These are phyloP conservation scores for Setipinna tenuifilis DNA, from an alignment of 2,797 vertebrate genomes.

Conservation along the genomic window DNA sequence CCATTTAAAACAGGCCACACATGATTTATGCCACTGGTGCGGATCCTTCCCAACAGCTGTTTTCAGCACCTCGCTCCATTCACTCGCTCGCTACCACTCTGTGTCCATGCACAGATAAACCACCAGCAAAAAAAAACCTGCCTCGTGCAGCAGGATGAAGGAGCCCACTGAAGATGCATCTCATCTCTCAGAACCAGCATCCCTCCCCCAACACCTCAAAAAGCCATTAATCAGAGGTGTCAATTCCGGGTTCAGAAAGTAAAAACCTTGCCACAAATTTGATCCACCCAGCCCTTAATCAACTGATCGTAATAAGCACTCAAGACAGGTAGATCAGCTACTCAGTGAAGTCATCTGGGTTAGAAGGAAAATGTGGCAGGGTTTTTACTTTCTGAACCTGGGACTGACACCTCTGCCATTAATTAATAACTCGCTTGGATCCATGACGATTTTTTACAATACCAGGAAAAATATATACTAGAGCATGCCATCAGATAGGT, in stretches of 20 bases:
- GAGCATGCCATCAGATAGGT: neutral
- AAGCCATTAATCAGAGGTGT: no score
- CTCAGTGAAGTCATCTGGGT: no score
- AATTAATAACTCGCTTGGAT: neutral
- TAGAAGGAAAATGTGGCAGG: no score
- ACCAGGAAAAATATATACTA: neutral
- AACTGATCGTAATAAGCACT: no score
- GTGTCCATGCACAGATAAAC: conserved; percentile 50
- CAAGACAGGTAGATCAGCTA: no score
- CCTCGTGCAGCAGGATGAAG: neutral
- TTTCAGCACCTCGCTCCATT: neutral
- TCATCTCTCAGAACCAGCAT: neutral
- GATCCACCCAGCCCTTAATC: no score
- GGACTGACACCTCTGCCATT: no score
- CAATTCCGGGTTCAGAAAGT: no score
- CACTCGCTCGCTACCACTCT: neutral
- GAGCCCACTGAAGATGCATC: neutral
- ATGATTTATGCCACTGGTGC: conserved; percentile 40
- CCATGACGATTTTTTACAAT: neutral
- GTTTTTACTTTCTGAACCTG: no score
- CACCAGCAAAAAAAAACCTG: neutral
- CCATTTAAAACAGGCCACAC: conserved; percentile 39
- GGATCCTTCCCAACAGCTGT: conserved; percentile 29
- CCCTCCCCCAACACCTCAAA: neutral
- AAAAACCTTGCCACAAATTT: no score